phyloP scores from a whole-genome alignment of 2,113 vertebrate species.

The Phalacrocorax aristotelis region DNA sequence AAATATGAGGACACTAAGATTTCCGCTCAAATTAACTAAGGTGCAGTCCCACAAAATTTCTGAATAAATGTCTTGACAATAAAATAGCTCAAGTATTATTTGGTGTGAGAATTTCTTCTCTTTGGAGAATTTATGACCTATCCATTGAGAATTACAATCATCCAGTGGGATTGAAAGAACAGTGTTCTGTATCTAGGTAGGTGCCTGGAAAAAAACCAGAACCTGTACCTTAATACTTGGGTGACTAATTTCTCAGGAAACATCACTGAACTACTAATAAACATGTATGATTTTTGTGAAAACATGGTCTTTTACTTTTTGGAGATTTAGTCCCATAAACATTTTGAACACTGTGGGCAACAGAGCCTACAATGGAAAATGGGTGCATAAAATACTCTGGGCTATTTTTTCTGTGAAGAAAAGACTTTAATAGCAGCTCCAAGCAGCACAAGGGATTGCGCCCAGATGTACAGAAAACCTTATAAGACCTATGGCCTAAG shows the following conservation, averaged over 20 bases:
- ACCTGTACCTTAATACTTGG: neutral
- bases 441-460: neutral
- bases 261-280: neutral
- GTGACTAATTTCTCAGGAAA: neutral
- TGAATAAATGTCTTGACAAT: neutral
- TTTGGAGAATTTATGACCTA: neutral
- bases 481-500: neutral
- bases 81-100: neutral
- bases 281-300: neutral
- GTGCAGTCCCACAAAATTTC: neutral
- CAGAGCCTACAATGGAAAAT: neutral
- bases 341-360: neutral
- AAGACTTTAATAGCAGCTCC: neutral
- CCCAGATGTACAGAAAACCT: neutral
- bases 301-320: neutral
- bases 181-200: neutral
- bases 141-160: neutral
- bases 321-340: neutral
- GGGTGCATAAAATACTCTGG: neutral
- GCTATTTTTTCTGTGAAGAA: neutral
- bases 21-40: neutral
- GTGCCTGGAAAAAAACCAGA: neutral
- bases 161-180: neutral
- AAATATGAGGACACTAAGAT: neutral
- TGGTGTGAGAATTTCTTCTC: neutral